phyloP scores from a whole-genome alignment of 1,140 invertebrate genomes.

The Saccostrea cuccullata region DNA sequence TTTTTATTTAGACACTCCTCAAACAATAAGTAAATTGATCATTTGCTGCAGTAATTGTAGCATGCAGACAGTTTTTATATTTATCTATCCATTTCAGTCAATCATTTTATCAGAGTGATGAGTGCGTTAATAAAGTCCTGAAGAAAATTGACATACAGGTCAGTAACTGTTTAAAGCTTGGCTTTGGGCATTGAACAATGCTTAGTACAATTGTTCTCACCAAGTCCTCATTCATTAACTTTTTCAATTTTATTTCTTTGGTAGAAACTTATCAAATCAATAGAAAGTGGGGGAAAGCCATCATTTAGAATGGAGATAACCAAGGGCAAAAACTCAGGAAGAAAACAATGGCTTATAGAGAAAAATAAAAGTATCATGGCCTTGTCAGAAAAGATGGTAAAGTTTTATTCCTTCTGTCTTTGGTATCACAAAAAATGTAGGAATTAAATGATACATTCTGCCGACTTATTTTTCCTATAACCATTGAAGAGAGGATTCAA shows the following conservation, averaged over 20 bases:
- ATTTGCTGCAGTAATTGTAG: not conserved
- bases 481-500: no score
- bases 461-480: no score
- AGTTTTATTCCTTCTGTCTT: no score
- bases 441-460: no score
- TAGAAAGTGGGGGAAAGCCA: not conserved
- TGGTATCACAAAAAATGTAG: no score
- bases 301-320: not conserved
- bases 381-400: not conserved
- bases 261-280: not conserved
- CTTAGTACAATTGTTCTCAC: not conserved
- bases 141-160: constrained; percentile 9
- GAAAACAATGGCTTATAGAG: not conserved
- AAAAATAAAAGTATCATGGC: not conserved
- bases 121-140: not conserved
- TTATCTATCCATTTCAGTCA: not conserved
- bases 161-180: not conserved
- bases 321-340: not conserved
- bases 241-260: not conserved
- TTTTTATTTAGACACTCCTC: not conserved
- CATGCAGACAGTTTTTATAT: no score
- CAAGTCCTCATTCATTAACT: not conserved
- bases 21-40: not conserved
- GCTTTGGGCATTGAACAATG: not conserved
- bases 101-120: not conserved